phyloP scores from a whole-genome alignment of 2,888 invertebrate genomes.

The Pteria penguin region DNA sequence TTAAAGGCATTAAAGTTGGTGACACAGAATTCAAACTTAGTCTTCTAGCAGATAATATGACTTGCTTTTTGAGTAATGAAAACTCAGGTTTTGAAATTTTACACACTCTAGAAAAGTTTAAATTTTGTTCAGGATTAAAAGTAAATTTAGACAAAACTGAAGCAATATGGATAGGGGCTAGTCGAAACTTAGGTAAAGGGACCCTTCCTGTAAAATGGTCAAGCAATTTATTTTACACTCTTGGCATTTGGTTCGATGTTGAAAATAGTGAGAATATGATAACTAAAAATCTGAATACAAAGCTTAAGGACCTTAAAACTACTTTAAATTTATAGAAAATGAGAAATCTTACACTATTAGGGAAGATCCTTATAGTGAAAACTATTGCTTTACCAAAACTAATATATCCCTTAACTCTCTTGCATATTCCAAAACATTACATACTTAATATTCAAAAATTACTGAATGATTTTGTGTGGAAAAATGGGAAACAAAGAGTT shows the following conservation, averaged over 20 bases:
- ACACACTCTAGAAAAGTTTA: no score
- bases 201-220: no score
- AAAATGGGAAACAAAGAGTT: background rate
- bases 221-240: no score
- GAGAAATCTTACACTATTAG: background rate
- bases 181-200: no score
- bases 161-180: slow-evolving; percentile 11
- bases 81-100: background rate
- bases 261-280: no score
- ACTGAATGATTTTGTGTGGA: background rate
- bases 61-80: slow-evolving; percentile 10
- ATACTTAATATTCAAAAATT: background rate
- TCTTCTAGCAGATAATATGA: slow-evolving; percentile 27
- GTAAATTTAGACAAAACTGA: slow-evolving; percentile 15
- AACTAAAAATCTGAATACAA: background rate
- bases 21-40: slow-evolving; percentile 18
- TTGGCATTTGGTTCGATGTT: no score
- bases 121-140: slow-evolving; percentile 27
- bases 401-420: background rate
- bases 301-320: no score
- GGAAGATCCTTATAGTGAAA: background rate
- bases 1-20: slow-evolving; percentile 16
- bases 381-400: background rate
- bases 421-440: background rate
- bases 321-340: no score